Base-by-base conservation (phyloP, 2,888 invertebrate genomes). In the Orthonevra nobilis region DNA sequence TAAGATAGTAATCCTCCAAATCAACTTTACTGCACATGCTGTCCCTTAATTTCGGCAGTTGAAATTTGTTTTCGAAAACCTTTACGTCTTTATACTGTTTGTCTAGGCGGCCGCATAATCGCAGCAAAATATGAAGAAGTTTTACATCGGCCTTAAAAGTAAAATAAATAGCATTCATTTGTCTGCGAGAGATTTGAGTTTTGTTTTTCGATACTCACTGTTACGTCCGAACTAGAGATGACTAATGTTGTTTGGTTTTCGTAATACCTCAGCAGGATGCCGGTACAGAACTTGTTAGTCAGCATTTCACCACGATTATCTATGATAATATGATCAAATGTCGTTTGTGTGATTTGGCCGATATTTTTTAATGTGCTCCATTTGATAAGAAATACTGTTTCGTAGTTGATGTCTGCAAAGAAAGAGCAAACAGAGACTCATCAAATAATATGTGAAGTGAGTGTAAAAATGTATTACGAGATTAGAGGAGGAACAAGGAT, bases 1-100 rank as follows among this genome's bases (percentile, higher is more conserved):
- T 86, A n/a, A 85, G 83, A 77, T 86, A 88, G 68, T 89, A 88
- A 5, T 87, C 86, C 63, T 88, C 88, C 34, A 88, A 82, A 77
- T 87, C 85, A n/a, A 85, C 83, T 26, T 82, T 85, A 61, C 84
- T 84, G 50, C 82, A 82, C 0, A 83, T 82, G 32, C 87, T 84
- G 34, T 86, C 87, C 32, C 85, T 85, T 1, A 84, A 83, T 50
- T 85, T 83, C 0, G 88, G 87, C 26, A 88, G 44, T 64, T 85
- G 83, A 60, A 86, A 88, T 79, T 86, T 87, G 0, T 84, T 83
- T 44, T 87, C 85, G 70, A 88, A 88, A 9, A 23, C 46, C 4
- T 83, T 84, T 26, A 85, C 84, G 23, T 81, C 83, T 5, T 73
- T 79, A 34, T 83, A 85, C 44, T 85, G 83, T 44, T 83, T 81